Evolutionary conservation across 2,888 invertebrate genomes (phyloP), one percentile per base, ranked within the genome.

Genomic region (Monoplex corrugatus): DNA sequence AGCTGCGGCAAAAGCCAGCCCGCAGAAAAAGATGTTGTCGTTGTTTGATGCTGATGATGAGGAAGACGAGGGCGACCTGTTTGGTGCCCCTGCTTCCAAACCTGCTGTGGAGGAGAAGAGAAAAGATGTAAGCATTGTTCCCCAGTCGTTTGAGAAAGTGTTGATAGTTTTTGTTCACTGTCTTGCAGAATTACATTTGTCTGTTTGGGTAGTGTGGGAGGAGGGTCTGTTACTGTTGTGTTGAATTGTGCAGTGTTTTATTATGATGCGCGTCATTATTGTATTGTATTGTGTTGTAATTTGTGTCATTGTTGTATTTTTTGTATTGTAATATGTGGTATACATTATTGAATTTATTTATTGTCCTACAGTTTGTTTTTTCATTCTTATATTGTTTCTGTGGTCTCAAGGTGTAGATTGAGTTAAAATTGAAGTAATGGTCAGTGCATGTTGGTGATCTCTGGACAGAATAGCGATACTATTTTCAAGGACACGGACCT

Each of bases 41-140:
- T 44, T 91, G 88, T 91, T 90, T 89, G 90, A 90, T 75, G 90
- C 90, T 10, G 92, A 91, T 45, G 92, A 93, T 43, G 93, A 93
- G 32, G 94, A 92, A 2, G 94, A 94, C 86, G 94, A 50, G 38
- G 38, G 78, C 0, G 88, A 94, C 88, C 90, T 94, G 87, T 94
- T 94, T 92, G 93, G 92, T 43, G 87, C 89, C 38, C n/a, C 40
- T 1, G n/a, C 78, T 6, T 3, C 75, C 40, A 44, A 10, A 19
- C 50, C 68, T 68, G 50, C 87, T n/a, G 80, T n/a, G 23, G 75
- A 72, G n/a, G 87, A 80, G 23, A 87, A 40, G 19, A 80, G 80
- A 40, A 87, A 87, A 57, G 87, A 87, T 50, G 87, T 87, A 50
- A 87, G 87, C 13, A 10, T 28, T 68, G 68, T 28, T 68, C 23